These are phyloP conservation scores for Meriones psammophilus DNA, from an alignment of 2,797 vertebrate genomes.

Conservation along the genomic window DNA sequence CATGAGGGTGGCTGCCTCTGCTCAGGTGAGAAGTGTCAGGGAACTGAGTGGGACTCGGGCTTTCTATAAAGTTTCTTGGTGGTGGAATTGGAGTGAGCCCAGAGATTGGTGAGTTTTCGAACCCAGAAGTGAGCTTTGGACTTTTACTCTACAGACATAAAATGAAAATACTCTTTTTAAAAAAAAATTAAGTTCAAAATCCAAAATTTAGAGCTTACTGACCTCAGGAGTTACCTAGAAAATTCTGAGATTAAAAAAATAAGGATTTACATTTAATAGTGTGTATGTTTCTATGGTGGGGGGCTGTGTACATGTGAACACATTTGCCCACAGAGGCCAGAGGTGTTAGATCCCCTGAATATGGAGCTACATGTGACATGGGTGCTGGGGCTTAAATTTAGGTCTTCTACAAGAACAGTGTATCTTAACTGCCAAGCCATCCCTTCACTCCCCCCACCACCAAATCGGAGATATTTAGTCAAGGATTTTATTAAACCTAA, in stretches of 20 bases:
- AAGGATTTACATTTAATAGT: neutral
- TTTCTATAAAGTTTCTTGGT: neutral
- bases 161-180: neutral
- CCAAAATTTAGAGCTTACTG: neutral
- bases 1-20: neutral
- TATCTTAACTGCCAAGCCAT: neutral
- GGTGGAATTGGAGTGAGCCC: neutral
- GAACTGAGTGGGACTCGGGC: neutral
- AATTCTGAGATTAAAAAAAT: neutral
- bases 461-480: neutral
- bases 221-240: neutral
- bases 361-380: neutral
- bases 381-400: neutral
- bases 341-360: neutral
- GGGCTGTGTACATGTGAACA: too few species aligned
- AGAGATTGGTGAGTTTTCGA: neutral
- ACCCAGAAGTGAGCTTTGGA: neutral
- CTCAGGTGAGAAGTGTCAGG: neutral
- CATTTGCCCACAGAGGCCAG: neutral
- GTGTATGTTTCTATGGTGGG: neutral
- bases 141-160: neutral
- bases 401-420: too few species aligned
- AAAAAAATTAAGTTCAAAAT: neutral
- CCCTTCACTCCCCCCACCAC: neutral
- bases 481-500: slow-evolving; percentile 19